Evolutionary conservation across 2,797 vertebrate genomes (phyloP), one percentile per base, ranked within the genome.

Genomic region (Phylloscopus collybita): DNA sequence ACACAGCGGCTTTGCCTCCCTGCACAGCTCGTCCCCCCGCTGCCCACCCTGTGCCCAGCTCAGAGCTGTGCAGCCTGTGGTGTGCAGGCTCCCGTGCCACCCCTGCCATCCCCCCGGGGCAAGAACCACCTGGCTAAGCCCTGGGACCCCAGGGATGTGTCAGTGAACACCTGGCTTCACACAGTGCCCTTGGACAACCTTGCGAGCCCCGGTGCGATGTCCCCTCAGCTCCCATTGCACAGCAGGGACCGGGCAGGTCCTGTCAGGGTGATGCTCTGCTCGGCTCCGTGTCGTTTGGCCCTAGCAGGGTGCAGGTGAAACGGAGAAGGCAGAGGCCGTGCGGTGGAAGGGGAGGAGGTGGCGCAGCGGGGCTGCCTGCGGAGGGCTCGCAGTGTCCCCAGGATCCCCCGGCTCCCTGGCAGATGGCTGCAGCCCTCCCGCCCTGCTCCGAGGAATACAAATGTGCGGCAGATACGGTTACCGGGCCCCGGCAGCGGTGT

Each of bases 361-460:
- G 27, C 27, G 17, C 27, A 30, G 51, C 0, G 42, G 71, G 66
- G 65, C 72, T 59, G 23, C 0, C 0, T 8, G 38, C 38, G 38
- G 38, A 38, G 40, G 40, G 45, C 86, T 92, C 2, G 0, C 57
- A 47, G 86, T 4, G 3, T 94, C 86, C 86, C 75, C 91, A 90
- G 84, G 88, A 89, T 86, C 86, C 84, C 71, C 1, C 1, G 25
- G 84, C 80, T 5, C 64, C 30, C 67, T 16, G 27, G 90, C 95
- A 94, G 96, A 94, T 96, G 94, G 88, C 92, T 95, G 84, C 95
- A 87, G 85, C 91, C 74, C 87, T 95, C 78, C 72, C 6, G 16
- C 65, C 85, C 90, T 65, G 89, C 80, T 81, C 82, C 17, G 19
- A 95, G 92, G 92, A 94, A 93, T 93, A 92, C 90, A 91, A 94